Percentiles rank a stretch among this genome's conserved stretches.
These are phyloP conservation scores for Xyrichtys novacula DNA, from an alignment of 2,797 vertebrate genomes.

Conservation along the genomic window DNA sequence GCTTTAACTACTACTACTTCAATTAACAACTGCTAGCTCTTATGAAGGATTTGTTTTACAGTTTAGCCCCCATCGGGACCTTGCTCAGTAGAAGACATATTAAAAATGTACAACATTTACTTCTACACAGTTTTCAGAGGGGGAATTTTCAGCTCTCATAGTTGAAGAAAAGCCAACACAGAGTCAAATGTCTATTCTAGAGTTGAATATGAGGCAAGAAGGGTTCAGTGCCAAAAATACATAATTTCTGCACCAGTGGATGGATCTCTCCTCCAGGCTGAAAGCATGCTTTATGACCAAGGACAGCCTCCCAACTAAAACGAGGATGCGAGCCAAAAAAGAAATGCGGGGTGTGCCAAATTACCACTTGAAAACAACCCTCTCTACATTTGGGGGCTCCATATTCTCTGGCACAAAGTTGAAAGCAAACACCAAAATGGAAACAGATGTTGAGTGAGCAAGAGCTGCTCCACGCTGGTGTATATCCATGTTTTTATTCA, in stretches of 20 bases:
- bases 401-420: constrained; percentile 74
- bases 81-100: constrained; percentile 7
- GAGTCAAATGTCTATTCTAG: constrained; percentile 49
- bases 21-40: neutral
- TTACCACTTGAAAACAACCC: constrained; percentile 79
- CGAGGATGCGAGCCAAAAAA: constrained; percentile 57
- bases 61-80: neutral
- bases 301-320: constrained; percentile 63
- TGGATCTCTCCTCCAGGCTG: constrained; percentile 38
- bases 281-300: constrained; percentile 52
- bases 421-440: constrained; percentile 80
- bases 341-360: constrained; percentile 65
- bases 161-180: constrained; percentile 64
- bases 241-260: constrained; percentile 42
- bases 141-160: constrained; percentile 62
- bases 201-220: constrained; percentile 65
- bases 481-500: constrained; percentile 65
- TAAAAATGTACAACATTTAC: constrained; percentile 49
- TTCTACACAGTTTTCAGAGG: constrained; percentile 25
- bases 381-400: constrained; percentile 72
- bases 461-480: constrained; percentile 55
- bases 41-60: constrained; percentile 4
- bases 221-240: constrained; percentile 59
- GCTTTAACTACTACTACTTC: neutral
- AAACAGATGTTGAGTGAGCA: constrained; percentile 79